phyloP scores from a whole-genome alignment of 2,113 vertebrate species.

The Diadophis punctatus region DNA sequence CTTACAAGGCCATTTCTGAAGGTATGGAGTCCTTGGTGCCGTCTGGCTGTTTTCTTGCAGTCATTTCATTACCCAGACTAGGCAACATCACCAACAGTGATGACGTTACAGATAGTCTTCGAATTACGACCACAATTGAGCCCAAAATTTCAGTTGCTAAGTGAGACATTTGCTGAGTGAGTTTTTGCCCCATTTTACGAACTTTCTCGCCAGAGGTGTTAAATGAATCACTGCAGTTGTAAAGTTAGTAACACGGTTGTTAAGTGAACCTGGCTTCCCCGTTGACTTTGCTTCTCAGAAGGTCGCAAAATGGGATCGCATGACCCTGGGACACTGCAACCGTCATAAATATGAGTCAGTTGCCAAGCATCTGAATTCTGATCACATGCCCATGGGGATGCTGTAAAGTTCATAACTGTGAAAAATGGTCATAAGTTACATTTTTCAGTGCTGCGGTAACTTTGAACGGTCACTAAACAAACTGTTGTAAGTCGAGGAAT shows the following conservation, averaged over 20 bases:
- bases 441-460: background rate
- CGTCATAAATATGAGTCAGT: background rate
- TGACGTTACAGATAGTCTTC: background rate
- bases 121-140: background rate
- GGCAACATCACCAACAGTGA: background rate
- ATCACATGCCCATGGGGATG: no score
- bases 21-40: background rate
- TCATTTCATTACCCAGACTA: background rate
- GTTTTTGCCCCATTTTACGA: background rate
- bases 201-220: background rate
- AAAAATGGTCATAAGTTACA: background rate
- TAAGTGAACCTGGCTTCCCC: background rate
- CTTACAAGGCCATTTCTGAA: background rate
- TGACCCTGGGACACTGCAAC: background rate
- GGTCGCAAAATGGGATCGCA: background rate
- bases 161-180: background rate
- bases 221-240: background rate
- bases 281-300: background rate
- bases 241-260: background rate
- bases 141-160: background rate
- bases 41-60: background rate
- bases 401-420: background rate
- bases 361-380: no score
- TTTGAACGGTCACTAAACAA: background rate
- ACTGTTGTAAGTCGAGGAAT: background rate